A percentile compares a stretch with the other conserved stretches of the same genome.
Evolutionary conservation across 1,140 invertebrate species (phyloP).

Genomic region (Drosophila pallidifrons): DNA sequence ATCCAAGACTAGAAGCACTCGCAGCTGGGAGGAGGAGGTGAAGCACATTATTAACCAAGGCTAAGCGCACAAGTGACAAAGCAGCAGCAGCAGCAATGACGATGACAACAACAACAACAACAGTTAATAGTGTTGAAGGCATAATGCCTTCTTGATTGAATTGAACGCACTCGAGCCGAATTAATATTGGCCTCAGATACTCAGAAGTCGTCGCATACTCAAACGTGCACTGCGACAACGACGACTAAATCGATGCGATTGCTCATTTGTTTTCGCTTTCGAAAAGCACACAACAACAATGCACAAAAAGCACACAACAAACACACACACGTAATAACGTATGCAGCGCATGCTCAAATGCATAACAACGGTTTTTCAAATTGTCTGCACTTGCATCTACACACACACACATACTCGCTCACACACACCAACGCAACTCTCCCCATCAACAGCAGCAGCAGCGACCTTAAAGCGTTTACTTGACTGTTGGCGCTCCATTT

Average conservation of each 20-base stretch:
- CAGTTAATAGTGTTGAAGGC: slow-evolving; percentile 33
- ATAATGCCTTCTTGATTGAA: slow-evolving; percentile 83
- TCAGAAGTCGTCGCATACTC: slow-evolving; percentile 69
- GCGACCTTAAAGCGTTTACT: slow-evolving; percentile 61
- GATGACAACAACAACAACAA: slow-evolving; percentile 24
- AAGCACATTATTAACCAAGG: slow-evolving; percentile 56
- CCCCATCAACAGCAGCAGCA: slow-evolving; percentile 2
- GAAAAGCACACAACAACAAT: slow-evolving; percentile 50
- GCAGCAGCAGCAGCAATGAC: slow-evolving; percentile 20
- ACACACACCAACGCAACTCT: slow-evolving; percentile 14
- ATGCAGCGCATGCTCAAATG: slow-evolving; percentile 80
- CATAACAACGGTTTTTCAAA: slow-evolving; percentile 83
- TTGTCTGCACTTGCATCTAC: slow-evolving; percentile 47
- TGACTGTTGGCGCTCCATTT: slow-evolving; percentile 52
- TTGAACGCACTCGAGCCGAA: slow-evolving; percentile 66
- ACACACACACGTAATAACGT: slow-evolving; percentile 52
- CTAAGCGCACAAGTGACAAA: slow-evolving; percentile 72
- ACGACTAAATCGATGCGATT: slow-evolving; percentile 56
- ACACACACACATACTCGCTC: slow-evolving; percentile 3
- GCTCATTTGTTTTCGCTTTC: slow-evolving; percentile 71
- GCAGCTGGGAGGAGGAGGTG: slow-evolving; percentile 1
- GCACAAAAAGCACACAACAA: not conserved
- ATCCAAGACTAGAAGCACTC: slow-evolving; percentile 71
- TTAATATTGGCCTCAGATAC: slow-evolving; percentile 79
- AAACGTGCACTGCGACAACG: slow-evolving; percentile 52